phyloP scores from a whole-genome alignment of 2,797 vertebrate genomes.

The Apodemus agrarius region DNA sequence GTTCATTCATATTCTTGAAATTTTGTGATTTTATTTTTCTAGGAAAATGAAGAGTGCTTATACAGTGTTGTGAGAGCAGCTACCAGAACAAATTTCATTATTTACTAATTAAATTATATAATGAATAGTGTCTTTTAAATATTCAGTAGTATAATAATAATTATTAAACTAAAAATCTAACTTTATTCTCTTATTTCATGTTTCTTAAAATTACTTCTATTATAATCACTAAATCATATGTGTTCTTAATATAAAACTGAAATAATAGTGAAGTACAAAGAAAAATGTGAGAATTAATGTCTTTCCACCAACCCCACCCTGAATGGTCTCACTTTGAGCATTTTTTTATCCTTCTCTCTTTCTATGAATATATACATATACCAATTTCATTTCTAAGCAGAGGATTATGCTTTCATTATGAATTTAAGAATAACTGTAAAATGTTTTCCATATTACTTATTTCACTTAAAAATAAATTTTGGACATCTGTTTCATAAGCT shows the following conservation, averaged over 20 bases:
- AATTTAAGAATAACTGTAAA: background rate
- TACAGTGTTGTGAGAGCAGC: background rate
- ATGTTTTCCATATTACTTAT: slow-evolving; percentile 9
- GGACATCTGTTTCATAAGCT: background rate
- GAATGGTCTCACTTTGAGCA: background rate
- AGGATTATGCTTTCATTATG: background rate
- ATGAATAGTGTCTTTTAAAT: background rate
- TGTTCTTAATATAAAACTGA: background rate
- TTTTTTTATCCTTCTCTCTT: background rate
- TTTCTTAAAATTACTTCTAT: background rate
- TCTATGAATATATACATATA: background rate
- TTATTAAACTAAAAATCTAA: background rate
- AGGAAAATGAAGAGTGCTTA: background rate
- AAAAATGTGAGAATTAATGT: background rate
- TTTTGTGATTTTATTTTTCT: background rate
- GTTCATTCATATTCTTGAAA: background rate
- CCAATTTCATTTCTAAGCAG: slow-evolving; percentile 3
- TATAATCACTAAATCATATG: background rate
- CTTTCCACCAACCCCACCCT: background rate
- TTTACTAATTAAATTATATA: slow-evolving; percentile 2
- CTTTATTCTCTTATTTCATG: background rate
- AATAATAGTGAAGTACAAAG: background rate
- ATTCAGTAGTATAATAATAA: background rate
- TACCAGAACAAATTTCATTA: background rate
- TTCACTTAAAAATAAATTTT: slow-evolving; percentile 45